Conservation (phyloP, 2,888 invertebrate genomes). For the Colletes collaris region DNA sequence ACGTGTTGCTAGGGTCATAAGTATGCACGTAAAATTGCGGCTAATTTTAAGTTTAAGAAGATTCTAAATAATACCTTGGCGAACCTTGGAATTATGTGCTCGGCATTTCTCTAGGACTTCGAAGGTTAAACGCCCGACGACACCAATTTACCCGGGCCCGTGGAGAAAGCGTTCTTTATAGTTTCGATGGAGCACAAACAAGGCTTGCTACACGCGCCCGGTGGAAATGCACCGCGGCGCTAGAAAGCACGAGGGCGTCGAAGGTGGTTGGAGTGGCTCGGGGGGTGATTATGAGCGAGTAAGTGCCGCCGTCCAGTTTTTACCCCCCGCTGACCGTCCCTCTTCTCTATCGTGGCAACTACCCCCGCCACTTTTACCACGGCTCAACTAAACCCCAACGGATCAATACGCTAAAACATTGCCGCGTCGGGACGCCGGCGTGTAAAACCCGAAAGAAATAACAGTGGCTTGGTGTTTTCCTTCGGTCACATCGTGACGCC, state of each 20-base stretch:
- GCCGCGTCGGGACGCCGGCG: slow-evolving; percentile 79
- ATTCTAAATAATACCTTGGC: neutral
- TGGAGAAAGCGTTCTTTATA: neutral
- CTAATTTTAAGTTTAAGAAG: neutral
- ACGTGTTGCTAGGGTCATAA: too few relatives aligned
- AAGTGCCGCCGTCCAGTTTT: slow-evolving; percentile 82
- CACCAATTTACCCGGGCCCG: slow-evolving; percentile 1
- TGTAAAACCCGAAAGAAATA: slow-evolving; percentile 73
- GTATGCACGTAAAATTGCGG: neutral
- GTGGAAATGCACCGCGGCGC: slow-evolving; percentile 65
- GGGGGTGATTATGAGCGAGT: slow-evolving; percentile 80
- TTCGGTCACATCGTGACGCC: slow-evolving; percentile 39
- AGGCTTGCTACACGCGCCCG: slow-evolving; percentile 36
- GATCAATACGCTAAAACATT: slow-evolving; percentile 83
- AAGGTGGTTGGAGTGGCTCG: slow-evolving; percentile 65
- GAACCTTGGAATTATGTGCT: neutral
- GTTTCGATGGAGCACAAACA: slow-evolving; percentile 11
- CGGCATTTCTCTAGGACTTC: too few relatives aligned
- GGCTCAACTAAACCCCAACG: slow-evolving; percentile 78
- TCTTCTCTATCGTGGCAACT: slow-evolving; percentile 64
- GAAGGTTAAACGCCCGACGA: slow-evolving; percentile 22
- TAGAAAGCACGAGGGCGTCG: slow-evolving; percentile 55
- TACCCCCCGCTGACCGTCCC: slow-evolving; percentile 67
- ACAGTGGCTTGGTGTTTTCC: slow-evolving; percentile 59
- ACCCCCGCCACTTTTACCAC: slow-evolving; percentile 69